Conservation (phyloP, 2,888 invertebrate species). For the Brachylomia viminalis region DNA sequence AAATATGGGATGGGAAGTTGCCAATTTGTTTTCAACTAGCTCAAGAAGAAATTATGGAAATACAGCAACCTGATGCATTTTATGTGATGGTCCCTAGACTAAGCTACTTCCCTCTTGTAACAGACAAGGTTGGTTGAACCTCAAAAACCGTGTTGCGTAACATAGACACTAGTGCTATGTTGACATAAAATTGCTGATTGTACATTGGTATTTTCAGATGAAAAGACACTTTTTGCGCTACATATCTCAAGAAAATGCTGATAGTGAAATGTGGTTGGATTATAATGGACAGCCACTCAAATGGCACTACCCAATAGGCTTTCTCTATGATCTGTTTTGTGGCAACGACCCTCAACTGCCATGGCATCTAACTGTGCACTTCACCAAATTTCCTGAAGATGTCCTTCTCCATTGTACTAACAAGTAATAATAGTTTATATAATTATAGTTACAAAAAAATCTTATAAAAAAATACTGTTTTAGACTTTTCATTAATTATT, state of each 20-base stretch:
- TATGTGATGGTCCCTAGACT: slow-evolving; percentile 98
- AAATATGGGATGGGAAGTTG: slow-evolving; percentile 98
- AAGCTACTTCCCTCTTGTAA: slow-evolving; percentile 98
- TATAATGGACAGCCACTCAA: slow-evolving; percentile 97
- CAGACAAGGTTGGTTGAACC: slow-evolving; percentile 94
- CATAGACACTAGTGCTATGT: background rate
- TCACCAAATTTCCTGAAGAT: slow-evolving; percentile 98
- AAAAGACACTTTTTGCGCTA: slow-evolving; percentile 96
- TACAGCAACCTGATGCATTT: slow-evolving; percentile 97
- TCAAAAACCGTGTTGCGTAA: background rate
- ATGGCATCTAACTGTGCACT: slow-evolving; percentile 98
- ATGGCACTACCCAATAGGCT: slow-evolving; percentile 97
- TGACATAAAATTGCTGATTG: background rate
- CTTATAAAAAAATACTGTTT: background rate
- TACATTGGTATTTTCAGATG: slow-evolving; percentile 89
- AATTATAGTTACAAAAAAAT: slow-evolving; percentile 3
- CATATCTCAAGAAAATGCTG: slow-evolving; percentile 94
- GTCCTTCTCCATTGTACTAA: slow-evolving; percentile 96
- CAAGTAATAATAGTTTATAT: slow-evolving; percentile 91
- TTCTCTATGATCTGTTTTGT: slow-evolving; percentile 96
- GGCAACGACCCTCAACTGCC: slow-evolving; percentile 94
- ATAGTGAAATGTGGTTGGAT: slow-evolving; percentile 98
- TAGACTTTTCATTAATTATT: background rate
- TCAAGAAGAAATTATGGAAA: slow-evolving; percentile 96
- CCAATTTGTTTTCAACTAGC: slow-evolving; percentile 98